A percentile compares a stretch with the other conserved stretches of the same genome.
These are phyloP conservation scores for Nephrotoma flavescens DNA, from an alignment of 2,888 invertebrate genomes.

Conservation along the genomic window DNA sequence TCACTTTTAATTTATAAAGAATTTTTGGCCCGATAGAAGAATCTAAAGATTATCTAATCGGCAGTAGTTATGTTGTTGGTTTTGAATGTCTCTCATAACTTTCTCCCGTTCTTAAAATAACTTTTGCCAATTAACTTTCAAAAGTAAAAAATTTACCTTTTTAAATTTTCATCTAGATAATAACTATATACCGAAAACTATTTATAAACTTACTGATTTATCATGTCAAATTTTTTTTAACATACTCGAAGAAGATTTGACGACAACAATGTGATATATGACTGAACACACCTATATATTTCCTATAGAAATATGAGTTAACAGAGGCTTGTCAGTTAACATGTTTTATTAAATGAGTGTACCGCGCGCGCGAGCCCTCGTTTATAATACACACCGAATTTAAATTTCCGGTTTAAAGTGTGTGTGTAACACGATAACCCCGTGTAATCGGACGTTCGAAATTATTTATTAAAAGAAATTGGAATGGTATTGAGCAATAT, in stretches of 20 bases:
- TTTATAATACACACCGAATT: not conserved
- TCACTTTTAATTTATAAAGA: not conserved
- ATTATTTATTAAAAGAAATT: not conserved
- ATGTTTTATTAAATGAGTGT: not conserved
- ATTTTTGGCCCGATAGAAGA: not conserved
- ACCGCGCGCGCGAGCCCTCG: not conserved
- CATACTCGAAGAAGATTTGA: not conserved
- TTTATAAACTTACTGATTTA: not conserved
- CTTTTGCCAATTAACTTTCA: not conserved
- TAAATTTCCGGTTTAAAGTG: not conserved
- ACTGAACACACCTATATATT: not conserved
- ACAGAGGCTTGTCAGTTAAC: not conserved
- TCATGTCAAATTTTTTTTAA: not conserved
- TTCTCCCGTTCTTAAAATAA: not conserved
- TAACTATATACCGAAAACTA: not conserved
- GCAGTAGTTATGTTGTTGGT: not conserved
- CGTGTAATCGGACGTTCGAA: not conserved
- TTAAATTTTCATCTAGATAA: not conserved
- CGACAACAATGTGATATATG: not conserved
- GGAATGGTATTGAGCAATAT: not conserved
- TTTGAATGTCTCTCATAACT: not conserved
- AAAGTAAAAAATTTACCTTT: not conserved
- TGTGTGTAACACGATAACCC: not conserved
- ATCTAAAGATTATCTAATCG: not conserved
- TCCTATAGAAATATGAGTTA: not conserved